Base-by-base conservation (phyloP, 2,888 invertebrate species). In the Zaprionus obscuricornis region DNA sequence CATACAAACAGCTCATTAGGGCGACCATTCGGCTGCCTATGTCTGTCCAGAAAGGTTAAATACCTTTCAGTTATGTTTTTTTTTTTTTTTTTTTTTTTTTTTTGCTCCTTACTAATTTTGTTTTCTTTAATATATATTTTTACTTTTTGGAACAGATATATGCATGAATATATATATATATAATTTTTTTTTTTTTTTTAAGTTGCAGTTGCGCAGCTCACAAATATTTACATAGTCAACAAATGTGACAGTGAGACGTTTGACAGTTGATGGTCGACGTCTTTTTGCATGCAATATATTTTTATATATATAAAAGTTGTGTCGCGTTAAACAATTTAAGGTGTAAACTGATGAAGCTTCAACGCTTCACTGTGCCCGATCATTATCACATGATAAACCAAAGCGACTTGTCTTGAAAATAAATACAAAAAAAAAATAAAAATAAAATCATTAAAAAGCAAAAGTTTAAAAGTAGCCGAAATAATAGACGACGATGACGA, bases 231-330 rank as follows among this genome's bases (percentile, higher is more conserved):
- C 57, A 31, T 50, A 64, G 52, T 50, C 64, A 54, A 57, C 55
- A 29, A 36, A 43, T 29, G 17, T 34, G 34, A 57, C 16, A 16
- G 2, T 33, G 33, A 33, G 14, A 39, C 58, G 46, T 66, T 57
- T 84, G 85, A 78, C 85, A 73, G 85, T 65, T 78, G 82, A 78
- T 74, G 78, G 81, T 27, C 75, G 59, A 39, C 67, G 42, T 33
- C 52, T 51, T 40, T 70, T 58, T 52, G n/a, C n/a, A n/a, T n/a
- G n/a, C n/a, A n/a, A n/a, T n/a, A n/a, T n/a, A n/a, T n/a, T n/a
- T n/a, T n/a, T 46, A 26, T 47, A 34, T 26, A 7, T 33, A 11
- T 46, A 42, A 46, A 66, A 78, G 59, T 57, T 60, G 59, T 36
- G 26, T 63, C 83, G 62, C 59, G n/a, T n/a, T n/a, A 75, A 74